Percentiles rank a stretch among this genome's conserved stretches.
Evolutionary conservation across 2,888 invertebrate species (phyloP).

Genomic region (Melieria picta): DNA sequence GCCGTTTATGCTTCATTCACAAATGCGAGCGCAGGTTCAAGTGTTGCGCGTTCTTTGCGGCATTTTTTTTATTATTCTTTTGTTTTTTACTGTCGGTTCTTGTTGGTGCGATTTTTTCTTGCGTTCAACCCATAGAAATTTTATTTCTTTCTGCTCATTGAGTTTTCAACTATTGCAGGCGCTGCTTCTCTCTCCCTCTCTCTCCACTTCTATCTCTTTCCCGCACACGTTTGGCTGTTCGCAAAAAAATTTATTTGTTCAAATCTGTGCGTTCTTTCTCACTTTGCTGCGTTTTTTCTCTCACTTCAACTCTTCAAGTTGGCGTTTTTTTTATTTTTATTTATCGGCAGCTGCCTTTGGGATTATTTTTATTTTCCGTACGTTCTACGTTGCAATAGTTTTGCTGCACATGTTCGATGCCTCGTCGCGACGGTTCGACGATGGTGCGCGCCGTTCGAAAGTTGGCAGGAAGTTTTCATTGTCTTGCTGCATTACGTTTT

Average conservation of each 20-base stretch:
- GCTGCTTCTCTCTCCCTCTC: not conserved
- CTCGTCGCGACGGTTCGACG: conserved; percentile 4
- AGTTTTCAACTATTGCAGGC: not conserved
- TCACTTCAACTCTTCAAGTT: conserved; percentile 14
- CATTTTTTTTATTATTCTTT: not conserved
- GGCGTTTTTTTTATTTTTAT: conserved; percentile 3
- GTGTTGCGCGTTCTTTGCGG: no score
- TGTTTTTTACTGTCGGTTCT: not conserved
- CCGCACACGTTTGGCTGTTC: not conserved
- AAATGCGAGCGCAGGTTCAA: no score
- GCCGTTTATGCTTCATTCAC: no score
- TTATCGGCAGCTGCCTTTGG: not conserved
- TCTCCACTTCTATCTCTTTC: not conserved
- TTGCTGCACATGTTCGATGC: not conserved
- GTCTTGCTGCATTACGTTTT: conserved; percentile 43
- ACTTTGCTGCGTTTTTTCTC: not conserved
- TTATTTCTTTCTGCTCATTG: not conserved
- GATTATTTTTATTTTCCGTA: not conserved
- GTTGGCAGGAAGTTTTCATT: conserved; percentile 22
- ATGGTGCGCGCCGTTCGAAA: not conserved
- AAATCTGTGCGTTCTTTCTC: not conserved
- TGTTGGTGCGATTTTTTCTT: not conserved
- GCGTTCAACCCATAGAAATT: not conserved
- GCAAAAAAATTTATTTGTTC: not conserved
- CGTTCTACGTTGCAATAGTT: not conserved